Percentiles rank a stretch among this genome's conserved stretches.
phyloP scores from a whole-genome alignment of 2,113 vertebrate species.

The Rhinogobius similis region DNA sequence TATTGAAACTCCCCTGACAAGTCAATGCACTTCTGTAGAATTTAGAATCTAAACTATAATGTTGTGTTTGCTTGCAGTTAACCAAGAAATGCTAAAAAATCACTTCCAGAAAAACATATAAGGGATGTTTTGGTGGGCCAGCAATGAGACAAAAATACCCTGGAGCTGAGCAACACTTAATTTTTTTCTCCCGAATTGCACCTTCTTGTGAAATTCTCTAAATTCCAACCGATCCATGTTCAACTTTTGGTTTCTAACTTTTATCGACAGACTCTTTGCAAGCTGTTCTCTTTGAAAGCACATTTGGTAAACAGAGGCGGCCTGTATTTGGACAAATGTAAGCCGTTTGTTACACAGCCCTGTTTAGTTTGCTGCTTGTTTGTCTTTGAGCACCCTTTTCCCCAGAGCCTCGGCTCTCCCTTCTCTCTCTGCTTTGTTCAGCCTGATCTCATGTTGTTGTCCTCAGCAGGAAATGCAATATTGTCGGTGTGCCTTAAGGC shows the following conservation, averaged over 20 bases:
- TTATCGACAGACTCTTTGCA: background rate
- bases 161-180: background rate
- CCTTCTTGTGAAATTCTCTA: background rate
- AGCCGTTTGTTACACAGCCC: constrained; percentile 5
- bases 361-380: constrained; percentile 15
- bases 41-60: no score
- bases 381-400: constrained; percentile 28
- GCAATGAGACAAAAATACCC: background rate
- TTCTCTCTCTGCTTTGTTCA: constrained; percentile 18
- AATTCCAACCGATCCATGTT: background rate
- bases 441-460: constrained; percentile 58
- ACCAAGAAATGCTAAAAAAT: background rate
- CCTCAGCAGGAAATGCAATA: constrained; percentile 70
- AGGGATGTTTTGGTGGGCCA: background rate
- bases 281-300: background rate
- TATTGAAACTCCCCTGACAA: no score
- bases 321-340: constrained; percentile 20
- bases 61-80: background rate
- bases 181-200: background rate
- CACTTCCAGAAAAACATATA: background rate
- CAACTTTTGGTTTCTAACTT: background rate
- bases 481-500: constrained; percentile 44
- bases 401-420: constrained; percentile 30
- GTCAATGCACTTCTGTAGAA: no score
- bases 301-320: constrained; percentile 29